These are phyloP conservation scores for Lapara coniferarum DNA, from an alignment of 2,888 invertebrate genomes.

Conservation along the genomic window DNA sequence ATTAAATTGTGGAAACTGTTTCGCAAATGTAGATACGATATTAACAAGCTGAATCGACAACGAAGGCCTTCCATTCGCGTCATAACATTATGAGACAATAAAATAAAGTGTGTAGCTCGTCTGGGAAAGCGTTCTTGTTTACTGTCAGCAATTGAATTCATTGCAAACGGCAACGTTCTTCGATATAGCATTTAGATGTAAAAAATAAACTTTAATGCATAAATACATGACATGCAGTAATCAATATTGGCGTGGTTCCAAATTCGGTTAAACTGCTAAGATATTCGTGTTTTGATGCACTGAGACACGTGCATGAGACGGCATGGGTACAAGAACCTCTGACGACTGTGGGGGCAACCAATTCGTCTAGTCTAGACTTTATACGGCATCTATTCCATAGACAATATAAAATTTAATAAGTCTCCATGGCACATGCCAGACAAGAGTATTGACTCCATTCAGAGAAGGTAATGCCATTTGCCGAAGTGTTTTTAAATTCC, in stretches of 20 bases:
- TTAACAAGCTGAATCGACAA: constrained; percentile 58
- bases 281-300: constrained; percentile 1
- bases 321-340: constrained; percentile 30
- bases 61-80: constrained; percentile 55
- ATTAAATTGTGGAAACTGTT: constrained; percentile 48
- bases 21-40: constrained; percentile 45
- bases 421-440: constrained; percentile 42
- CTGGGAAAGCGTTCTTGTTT: constrained; percentile 50
- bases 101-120: constrained; percentile 56
- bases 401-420: constrained; percentile 19
- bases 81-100: constrained; percentile 49
- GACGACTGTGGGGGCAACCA: constrained; percentile 24
- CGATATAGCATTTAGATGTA: background rate
- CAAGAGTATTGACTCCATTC: background rate
- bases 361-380: constrained; percentile 18
- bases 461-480: background rate
- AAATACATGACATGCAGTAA: constrained; percentile 6
- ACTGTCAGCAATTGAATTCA: constrained; percentile 51
- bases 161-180: constrained; percentile 30
- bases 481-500: background rate
- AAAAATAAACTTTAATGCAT: background rate
- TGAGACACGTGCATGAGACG: background rate
- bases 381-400: background rate
- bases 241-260: constrained; percentile 26
- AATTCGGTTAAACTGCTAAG: constrained; percentile 5